Evolutionary conservation across 2,888 invertebrate species (phyloP), one percentile per base, ranked within the genome.

Genomic region (Papilio gigon): DNA sequence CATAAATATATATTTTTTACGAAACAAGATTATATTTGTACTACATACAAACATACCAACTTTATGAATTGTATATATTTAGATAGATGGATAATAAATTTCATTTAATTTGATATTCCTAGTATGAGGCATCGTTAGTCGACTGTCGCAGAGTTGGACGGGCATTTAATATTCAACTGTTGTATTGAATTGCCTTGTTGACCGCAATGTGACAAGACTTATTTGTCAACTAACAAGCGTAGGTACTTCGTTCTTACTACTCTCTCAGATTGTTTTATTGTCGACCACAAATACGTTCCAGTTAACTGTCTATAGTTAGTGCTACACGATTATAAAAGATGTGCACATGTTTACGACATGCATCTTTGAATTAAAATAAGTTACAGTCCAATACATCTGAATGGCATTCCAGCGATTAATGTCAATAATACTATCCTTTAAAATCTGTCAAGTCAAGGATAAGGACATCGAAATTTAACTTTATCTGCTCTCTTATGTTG

Each of bases 181-280:
- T 30, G 53, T 56, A 56, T 30, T 30, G 53, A 56, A 30, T 30
- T 56, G 53, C 30, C 53, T 56, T 56, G 30, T 56, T 56, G 27
- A 56, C 53, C 53, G 53, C 53, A 56, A 30, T 30, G 30, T 56
- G 53, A 56, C 30, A 56, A 56, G 53, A 27, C 27, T 17, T 30
- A 56, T 56, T 53, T 30, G 53, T 30, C 30, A n/a, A 56, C 53
- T 56, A 17, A 56, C 30, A 30, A 9, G 30, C 17, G 30, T n/a
- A n/a, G n/a, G n/a, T 30, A 56, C 53, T 56, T 56, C 53, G 17
- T 30, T 30, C 17, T 30, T 56, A 17, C 53, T 53, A 27, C n/a
- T 56, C 27, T 17, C 53, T 30, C 30, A 56, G 30, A 56, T 56
- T 27, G 17, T 56, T 56, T 56, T 56, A 56, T 30, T 30, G 53